Evolutionary conservation across 1,140 invertebrate genomes (phyloP).

Genomic region (Eueides isabella): DNA sequence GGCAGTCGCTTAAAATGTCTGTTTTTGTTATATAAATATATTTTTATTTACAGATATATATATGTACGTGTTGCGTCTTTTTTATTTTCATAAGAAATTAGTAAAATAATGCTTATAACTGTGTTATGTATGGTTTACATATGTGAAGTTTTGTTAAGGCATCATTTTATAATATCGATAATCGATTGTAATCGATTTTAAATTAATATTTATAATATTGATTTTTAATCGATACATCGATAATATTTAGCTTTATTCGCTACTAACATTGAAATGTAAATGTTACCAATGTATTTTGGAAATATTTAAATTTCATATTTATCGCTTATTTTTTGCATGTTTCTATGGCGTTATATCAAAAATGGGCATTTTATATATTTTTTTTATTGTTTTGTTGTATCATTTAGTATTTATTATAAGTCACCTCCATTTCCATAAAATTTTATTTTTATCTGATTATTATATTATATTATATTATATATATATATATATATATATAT

Average conservation of each 20-base stretch:
- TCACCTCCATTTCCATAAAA: conserved; percentile 79
- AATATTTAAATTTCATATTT: conserved; percentile 51
- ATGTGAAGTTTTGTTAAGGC: background rate
- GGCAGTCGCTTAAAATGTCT: conserved; percentile 71
- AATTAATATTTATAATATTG: conserved; percentile 23
- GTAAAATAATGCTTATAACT: conserved; percentile 32
- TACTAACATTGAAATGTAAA: conserved; percentile 65
- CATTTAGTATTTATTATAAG: conserved; percentile 30
- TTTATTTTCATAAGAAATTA: conserved; percentile 26
- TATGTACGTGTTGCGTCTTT: conserved; percentile 41
- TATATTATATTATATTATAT: no score
- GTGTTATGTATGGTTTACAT: conserved; percentile 15
- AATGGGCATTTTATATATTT: conserved; percentile 76
- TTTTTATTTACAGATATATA: conserved; percentile 34
- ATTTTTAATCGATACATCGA: conserved; percentile 33
- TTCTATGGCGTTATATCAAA: conserved; percentile 50
- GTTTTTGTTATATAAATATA: conserved; percentile 56
- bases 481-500: no score
- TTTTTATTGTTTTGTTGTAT: conserved; percentile 7
- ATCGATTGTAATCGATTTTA: conserved; percentile 14
- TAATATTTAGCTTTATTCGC: conserved; percentile 38
- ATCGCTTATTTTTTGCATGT: conserved; percentile 56
- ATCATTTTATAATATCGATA: conserved; percentile 27
- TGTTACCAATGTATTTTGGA: conserved; percentile 53
- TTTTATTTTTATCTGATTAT: no score